Percentiles rank a stretch among this genome's conserved stretches.
These are phyloP conservation scores for Peromyscus melanophrys DNA, from an alignment of 2,797 vertebrate species.

Conservation along the genomic window DNA sequence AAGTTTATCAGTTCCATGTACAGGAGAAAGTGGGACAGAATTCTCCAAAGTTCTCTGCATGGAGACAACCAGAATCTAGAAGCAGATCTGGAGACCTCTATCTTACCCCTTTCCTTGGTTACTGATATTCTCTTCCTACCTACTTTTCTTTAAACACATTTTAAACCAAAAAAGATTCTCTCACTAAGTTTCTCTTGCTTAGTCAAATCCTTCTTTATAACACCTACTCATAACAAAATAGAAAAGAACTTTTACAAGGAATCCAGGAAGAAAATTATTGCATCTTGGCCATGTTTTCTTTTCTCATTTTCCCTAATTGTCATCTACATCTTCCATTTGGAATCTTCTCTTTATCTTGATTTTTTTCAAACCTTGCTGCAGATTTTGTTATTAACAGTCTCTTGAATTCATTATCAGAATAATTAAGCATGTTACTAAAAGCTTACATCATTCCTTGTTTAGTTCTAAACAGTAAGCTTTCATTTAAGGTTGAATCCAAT, in stretches of 20 bases:
- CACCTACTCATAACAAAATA: background rate
- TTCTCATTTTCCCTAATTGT: background rate
- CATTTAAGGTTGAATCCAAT: slow-evolving; percentile 74
- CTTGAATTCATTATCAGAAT: slow-evolving; percentile 69
- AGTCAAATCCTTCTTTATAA: slow-evolving; percentile 29
- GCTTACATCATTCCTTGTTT: slow-evolving; percentile 66
- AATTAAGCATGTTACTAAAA: slow-evolving; percentile 74
- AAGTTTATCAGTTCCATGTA: background rate
- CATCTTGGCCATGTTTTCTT: background rate
- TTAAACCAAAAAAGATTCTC: background rate
- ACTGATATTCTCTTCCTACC: background rate
- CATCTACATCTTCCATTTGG: background rate
- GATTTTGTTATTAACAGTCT: slow-evolving; percentile 3
- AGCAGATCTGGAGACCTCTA: background rate
- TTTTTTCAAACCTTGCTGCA: slow-evolving; percentile 21
- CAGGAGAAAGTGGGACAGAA: background rate
- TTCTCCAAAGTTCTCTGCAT: background rate
- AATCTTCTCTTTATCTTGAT: slow-evolving; percentile 37
- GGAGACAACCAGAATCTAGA: background rate
- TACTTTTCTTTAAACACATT: background rate
- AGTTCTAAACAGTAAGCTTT: slow-evolving; percentile 73
- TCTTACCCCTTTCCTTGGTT: background rate
- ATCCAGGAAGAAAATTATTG: background rate
- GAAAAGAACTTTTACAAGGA: background rate
- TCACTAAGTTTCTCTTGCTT: slow-evolving; percentile 41